phyloP scores from a whole-genome alignment of 1,140 invertebrate genomes.

The Drosophila insularis region DNA sequence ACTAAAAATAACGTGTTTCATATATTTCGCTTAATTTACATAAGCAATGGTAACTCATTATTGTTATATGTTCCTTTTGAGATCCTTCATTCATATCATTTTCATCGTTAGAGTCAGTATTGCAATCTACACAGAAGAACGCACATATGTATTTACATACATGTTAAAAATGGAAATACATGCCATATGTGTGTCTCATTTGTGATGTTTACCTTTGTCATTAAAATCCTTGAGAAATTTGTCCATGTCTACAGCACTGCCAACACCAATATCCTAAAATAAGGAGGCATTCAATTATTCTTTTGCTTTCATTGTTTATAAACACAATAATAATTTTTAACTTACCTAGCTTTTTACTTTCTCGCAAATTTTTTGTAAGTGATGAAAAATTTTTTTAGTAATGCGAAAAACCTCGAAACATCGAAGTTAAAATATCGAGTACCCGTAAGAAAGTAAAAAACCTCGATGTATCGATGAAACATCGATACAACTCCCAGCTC shows the following conservation, averaged over 20 bases:
- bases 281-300: neutral
- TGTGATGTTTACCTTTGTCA: too few relatives aligned
- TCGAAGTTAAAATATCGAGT: neutral
- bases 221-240: too few relatives aligned
- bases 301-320: neutral
- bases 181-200: too few relatives aligned
- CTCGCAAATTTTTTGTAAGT: neutral
- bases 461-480: slow-evolving; percentile 2
- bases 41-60: too few relatives aligned
- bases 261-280: neutral
- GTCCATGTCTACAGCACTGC: neutral
- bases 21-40: too few relatives aligned
- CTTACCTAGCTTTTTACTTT: neutral
- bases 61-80: too few relatives aligned
- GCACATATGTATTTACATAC: too few relatives aligned
- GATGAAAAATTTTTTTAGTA: neutral
- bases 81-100: too few relatives aligned
- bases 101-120: too few relatives aligned
- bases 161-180: too few relatives aligned
- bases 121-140: too few relatives aligned
- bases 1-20: too few relatives aligned
- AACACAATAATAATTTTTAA: neutral
- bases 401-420: neutral
- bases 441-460: neutral
- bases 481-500: neutral